Evolutionary conservation across 2,113 vertebrate species (phyloP).

Genomic region (Morone saxatilis): DNA sequence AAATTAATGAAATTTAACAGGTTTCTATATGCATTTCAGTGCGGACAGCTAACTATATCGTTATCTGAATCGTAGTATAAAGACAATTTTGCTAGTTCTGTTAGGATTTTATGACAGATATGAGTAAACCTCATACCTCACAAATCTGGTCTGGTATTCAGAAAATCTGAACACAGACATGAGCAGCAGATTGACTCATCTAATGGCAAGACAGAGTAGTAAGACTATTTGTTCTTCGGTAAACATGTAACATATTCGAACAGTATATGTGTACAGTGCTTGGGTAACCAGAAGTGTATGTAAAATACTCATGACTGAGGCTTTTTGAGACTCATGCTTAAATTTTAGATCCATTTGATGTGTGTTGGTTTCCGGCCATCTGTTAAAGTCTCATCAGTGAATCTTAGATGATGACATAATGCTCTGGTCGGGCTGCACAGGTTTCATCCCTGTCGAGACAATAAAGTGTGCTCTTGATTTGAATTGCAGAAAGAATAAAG

Average conservation of each 20-base stretch:
- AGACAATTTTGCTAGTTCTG: not conserved
- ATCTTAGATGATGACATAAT: constrained; percentile 27
- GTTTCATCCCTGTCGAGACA: constrained; percentile 40
- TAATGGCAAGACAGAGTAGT: not conserved
- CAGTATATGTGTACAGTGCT: not conserved
- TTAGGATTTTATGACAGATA: not conserved
- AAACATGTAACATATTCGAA: not conserved
- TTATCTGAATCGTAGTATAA: not conserved
- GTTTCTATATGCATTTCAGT: not conserved
- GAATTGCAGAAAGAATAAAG: constrained; percentile 27
- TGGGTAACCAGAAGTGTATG: not conserved
- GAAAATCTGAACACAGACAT: not conserved
- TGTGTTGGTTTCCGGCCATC: constrained; percentile 13
- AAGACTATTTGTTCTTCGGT: not conserved
- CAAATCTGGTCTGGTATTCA: not conserved
- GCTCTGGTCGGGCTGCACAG: constrained; percentile 15
- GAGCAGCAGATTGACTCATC: not conserved
- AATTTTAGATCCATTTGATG: not conserved
- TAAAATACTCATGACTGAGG: not conserved
- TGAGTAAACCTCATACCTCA: not conserved
- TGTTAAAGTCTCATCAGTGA: constrained; percentile 8
- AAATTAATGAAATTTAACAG: too few relatives aligned
- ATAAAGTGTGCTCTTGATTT: constrained; percentile 39
- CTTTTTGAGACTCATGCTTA: not conserved
- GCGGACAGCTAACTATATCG: not conserved